These are phyloP conservation scores for Chymomyza procnemis DNA, from an alignment of 2,888 invertebrate genomes.

Conservation along the genomic window DNA sequence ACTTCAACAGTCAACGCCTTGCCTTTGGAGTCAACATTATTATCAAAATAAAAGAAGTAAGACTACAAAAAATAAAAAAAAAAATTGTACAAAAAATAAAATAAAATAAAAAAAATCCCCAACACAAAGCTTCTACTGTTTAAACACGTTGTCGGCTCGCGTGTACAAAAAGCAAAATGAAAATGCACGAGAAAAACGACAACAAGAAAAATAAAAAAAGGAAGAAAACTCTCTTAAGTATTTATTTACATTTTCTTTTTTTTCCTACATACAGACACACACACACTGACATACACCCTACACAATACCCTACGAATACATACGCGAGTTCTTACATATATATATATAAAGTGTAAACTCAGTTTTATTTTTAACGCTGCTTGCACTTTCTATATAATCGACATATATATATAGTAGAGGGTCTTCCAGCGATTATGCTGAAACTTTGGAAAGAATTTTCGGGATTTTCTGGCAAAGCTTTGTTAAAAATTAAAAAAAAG, in stretches of 20 bases:
- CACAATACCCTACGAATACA: not conserved
- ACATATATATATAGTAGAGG: too few species aligned
- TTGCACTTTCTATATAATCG: not conserved
- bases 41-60: constrained; percentile 21
- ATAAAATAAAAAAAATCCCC: not conserved
- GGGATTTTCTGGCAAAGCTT: too few species aligned
- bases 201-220: not conserved
- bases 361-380: constrained; percentile 8
- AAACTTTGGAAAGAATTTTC: too few species aligned
- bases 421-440: too few species aligned
- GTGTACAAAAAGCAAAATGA: constrained; percentile 1
- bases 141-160: constrained; percentile 2
- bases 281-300: not conserved
- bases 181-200: not conserved
- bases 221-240: constrained; percentile 20
- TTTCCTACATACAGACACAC: not conserved
- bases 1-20: constrained; percentile 10
- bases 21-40: constrained; percentile 13
- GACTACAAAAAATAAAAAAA: not conserved
- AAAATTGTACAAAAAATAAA: not conserved
- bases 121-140: not conserved
- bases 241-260: constrained; percentile 27
- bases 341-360: not conserved
- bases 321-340: not conserved
- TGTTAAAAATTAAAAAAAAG: too few species aligned